These are phyloP conservation scores for Copsychus sechellarum DNA, from an alignment of 2,113 vertebrate genomes.

Conservation along the genomic window DNA sequence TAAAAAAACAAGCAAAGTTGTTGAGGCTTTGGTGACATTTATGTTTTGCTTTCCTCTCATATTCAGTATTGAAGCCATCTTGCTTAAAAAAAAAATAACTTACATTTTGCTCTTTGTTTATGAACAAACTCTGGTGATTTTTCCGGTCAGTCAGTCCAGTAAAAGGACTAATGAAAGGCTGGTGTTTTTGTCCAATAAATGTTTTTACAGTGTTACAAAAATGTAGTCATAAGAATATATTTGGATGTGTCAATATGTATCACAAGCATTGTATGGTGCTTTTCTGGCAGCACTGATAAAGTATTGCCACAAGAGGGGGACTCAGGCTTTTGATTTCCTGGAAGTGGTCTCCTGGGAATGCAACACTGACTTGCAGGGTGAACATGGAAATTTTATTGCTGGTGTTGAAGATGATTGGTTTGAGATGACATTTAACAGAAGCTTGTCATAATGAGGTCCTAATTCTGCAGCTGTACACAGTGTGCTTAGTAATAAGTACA, in stretches of 20 bases:
- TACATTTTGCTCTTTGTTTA: neutral
- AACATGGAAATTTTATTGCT: neutral
- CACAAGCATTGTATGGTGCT: neutral
- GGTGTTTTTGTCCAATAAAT: neutral
- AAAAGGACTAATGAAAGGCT: neutral
- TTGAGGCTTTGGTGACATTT: neutral
- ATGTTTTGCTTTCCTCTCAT: neutral
- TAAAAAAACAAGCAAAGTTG: neutral
- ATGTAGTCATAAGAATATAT: neutral
- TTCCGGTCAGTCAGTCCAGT: neutral
- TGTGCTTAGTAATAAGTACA: neutral
- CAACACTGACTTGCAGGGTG: neutral
- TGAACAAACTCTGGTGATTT: neutral
- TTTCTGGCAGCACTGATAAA: neutral
- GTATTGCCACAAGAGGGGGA: slow-evolving; percentile 41
- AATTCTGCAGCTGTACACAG: neutral
- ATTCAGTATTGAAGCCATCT: neutral
- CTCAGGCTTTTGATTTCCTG: neutral
- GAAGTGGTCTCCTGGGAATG: neutral
- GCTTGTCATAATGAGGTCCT: neutral
- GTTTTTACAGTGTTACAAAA: neutral
- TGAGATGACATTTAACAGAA: neutral
- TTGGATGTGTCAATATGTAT: neutral
- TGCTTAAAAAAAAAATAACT: neutral
- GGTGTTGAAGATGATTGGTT: neutral